Base-by-base conservation (phyloP, 2,113 vertebrate species). In the Sigmodon hispidus region DNA sequence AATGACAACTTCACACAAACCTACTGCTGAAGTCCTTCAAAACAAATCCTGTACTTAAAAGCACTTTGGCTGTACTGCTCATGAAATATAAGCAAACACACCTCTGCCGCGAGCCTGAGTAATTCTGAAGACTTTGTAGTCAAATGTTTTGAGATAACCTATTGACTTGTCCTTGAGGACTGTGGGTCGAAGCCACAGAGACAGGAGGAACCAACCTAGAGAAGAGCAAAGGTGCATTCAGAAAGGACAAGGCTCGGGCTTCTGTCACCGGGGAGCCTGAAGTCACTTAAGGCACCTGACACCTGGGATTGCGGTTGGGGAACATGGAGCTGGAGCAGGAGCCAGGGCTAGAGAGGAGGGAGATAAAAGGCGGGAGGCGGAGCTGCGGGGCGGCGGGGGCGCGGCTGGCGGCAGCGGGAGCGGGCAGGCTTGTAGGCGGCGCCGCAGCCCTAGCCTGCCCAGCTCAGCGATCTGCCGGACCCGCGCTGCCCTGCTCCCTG, bases 341-440 rank as follows among this genome's bases (percentile, higher is more conserved):
- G 80, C 59, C 0, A 1, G 34, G 26, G 59, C 61, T 16, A 1
- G 72, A 36, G 11, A 59, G 43, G 3, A 7, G 29, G 89, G 87
- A 36, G 83, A 59, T 31, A 16, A 16, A 17, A 57, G 5, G 88
- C 31, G n/a, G 84, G 96, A 65, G 97, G 97, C 97, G 97, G 97
- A 57, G 95, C 95, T 31, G 93, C 57, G 29, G 93, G 76, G 63
- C 43, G 89, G 72, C 55, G 43, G 86, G 76, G 79, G 61, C 80
- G 93, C 81, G 70, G 86, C 11, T 3, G 31, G 75, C 3, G 43
- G 43, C 69, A 10, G 59, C 63, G 4, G 88, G 88, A 48, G 84
- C 88, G 7, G 55, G 31, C 52, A 6, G 92, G 83, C 17, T 95
- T 69, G 0, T 31, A 80, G 83, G 36, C 40, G 77, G 92, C 50